Conservation (phyloP, 2,113 vertebrate species). For the Cryptoleucopteryx plumbea region DNA sequence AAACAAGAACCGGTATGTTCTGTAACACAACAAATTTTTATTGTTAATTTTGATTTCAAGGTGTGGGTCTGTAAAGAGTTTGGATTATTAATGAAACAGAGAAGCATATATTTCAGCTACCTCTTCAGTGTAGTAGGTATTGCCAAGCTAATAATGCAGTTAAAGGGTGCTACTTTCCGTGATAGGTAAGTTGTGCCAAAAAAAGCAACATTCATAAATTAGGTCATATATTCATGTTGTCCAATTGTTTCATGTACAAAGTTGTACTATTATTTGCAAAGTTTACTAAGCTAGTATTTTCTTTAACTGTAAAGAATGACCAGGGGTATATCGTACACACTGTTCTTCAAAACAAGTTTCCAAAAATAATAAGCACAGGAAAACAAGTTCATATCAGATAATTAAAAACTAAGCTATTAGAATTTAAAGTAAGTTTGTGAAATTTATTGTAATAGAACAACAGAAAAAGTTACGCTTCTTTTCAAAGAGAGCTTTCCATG, state of each 20-base stretch:
- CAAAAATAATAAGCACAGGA: not conserved
- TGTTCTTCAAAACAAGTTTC: not conserved
- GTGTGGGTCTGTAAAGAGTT: not conserved
- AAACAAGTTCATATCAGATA: not conserved
- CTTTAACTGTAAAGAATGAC: not conserved
- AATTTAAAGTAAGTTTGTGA: not conserved
- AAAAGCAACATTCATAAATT: not conserved
- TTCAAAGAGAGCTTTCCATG: not conserved
- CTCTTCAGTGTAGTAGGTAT: not conserved
- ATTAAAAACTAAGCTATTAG: not conserved
- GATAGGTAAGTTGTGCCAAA: not conserved
- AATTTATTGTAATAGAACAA: not conserved
- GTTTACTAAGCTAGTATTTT: not conserved
- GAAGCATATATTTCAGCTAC: not conserved
- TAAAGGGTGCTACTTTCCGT: not conserved
- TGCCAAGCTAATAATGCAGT: not conserved
- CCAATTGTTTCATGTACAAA: not conserved
- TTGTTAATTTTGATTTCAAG: not conserved
- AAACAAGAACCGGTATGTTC: not conserved
- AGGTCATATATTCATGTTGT: not conserved
- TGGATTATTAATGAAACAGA: not conserved
- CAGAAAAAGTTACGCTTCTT: not conserved
- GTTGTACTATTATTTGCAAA: not conserved
- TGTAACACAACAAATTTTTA: not conserved
- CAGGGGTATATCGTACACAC: not conserved